Percentiles rank a stretch among this genome's conserved stretches.
Evolutionary conservation across 2,113 vertebrate species (phyloP).

Genomic region (Semicossyphus pulcher): DNA sequence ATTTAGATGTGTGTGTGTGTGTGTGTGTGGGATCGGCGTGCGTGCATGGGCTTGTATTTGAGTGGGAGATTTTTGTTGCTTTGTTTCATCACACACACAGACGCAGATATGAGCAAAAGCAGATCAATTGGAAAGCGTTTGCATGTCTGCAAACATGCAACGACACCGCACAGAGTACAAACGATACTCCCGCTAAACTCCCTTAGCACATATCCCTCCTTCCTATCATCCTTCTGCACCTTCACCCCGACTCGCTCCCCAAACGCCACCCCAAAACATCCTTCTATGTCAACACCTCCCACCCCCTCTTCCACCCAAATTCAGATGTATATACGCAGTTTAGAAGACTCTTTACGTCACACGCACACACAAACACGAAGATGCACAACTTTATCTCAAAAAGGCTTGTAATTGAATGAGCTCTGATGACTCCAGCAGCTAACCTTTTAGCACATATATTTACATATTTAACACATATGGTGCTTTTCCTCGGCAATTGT

Average conservation of each 20-base stretch:
- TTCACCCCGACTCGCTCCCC: constrained; percentile 61
- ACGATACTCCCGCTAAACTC: constrained; percentile 14
- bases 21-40: constrained; percentile 41
- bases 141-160: constrained; percentile 6
- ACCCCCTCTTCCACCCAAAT: constrained; percentile 34
- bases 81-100: constrained; percentile 41
- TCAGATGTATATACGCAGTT: constrained; percentile 21
- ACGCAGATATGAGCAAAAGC: constrained; percentile 41
- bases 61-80: constrained; percentile 49
- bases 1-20: constrained; percentile 77
- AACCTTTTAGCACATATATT: constrained; percentile 1
- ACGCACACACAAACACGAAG: background rate
- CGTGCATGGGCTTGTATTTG: constrained; percentile 1
- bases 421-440: background rate
- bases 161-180: constrained; percentile 1
- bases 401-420: constrained; percentile 51
- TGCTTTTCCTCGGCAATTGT: constrained; percentile 20
- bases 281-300: constrained; percentile 77
- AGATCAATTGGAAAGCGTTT: constrained; percentile 21
- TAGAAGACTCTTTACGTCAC: background rate
- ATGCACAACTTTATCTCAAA: constrained; percentile 39
- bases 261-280: constrained; percentile 80
- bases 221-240: constrained; percentile 77
- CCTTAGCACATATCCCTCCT: constrained; percentile 62
- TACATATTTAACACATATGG: no score